phyloP scores from a whole-genome alignment of 2,888 invertebrate species.

The Leptopilina syphax region DNA sequence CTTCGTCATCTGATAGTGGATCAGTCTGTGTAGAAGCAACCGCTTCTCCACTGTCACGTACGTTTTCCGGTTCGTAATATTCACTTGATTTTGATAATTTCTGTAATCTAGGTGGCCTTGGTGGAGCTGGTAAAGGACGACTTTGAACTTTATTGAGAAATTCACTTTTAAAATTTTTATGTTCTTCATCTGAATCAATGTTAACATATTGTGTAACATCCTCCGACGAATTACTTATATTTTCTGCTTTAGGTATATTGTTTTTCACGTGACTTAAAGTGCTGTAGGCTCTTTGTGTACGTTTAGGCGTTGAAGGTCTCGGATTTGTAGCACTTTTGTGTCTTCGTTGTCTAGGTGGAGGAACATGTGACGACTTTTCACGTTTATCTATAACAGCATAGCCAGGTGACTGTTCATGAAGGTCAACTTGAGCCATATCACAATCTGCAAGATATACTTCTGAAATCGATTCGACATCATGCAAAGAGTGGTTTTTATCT shows the following conservation, averaged over 20 bases:
- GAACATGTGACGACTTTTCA: slow-evolving; percentile 80
- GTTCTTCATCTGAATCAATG: slow-evolving; percentile 58
- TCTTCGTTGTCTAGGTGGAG: slow-evolving; percentile 78
- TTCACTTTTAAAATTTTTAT: slow-evolving; percentile 84
- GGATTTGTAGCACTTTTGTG: slow-evolving; percentile 85
- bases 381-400: slow-evolving; percentile 89
- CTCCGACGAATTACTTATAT: not conserved
- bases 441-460: slow-evolving; percentile 76
- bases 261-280: slow-evolving; percentile 81
- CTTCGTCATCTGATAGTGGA: slow-evolving; percentile 87
- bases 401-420: slow-evolving; percentile 78
- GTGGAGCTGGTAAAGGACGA: slow-evolving; percentile 91
- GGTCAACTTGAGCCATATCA: slow-evolving; percentile 75
- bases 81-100: slow-evolving; percentile 48
- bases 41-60: slow-evolving; percentile 78
- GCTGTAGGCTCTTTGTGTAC: slow-evolving; percentile 81
- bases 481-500: slow-evolving; percentile 86
- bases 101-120: slow-evolving; percentile 86
- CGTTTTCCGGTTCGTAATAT: slow-evolving; percentile 51
- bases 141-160: slow-evolving; percentile 90
- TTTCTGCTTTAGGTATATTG: slow-evolving; percentile 61
- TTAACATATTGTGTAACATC: slow-evolving; percentile 42
- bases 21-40: slow-evolving; percentile 92
- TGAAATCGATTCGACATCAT: slow-evolving; percentile 83
- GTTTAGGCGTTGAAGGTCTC: slow-evolving; percentile 78